Percentiles rank a stretch among this genome's conserved stretches.
These are phyloP conservation scores for Drosophila equinoxialis DNA, from an alignment of 1,140 invertebrate species.

Conservation along the genomic window DNA sequence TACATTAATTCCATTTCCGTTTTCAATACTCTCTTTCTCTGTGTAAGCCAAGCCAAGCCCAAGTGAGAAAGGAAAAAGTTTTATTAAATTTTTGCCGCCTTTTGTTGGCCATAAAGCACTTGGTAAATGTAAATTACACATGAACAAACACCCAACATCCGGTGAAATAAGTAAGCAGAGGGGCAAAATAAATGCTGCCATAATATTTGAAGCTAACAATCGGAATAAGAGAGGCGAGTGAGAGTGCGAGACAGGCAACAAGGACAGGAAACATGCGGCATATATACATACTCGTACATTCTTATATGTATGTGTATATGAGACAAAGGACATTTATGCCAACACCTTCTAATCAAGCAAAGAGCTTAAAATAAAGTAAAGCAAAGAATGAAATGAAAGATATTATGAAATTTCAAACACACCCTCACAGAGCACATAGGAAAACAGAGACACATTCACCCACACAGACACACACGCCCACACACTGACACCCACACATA, in stretches of 20 bases:
- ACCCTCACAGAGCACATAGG: constrained; percentile 28
- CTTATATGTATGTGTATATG: neutral
- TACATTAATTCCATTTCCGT: constrained; percentile 9
- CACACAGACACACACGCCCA: constrained; percentile 17
- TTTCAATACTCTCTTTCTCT: neutral
- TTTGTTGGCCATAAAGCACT: constrained; percentile 45
- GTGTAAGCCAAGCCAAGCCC: constrained; percentile 6
- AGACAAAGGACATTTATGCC: constrained; percentile 70
- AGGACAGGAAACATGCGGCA: neutral
- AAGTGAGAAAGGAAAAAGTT: constrained; percentile 25
- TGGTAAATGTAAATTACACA: constrained; percentile 75
- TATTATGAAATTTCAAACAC: constrained; percentile 79
- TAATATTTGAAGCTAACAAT: constrained; percentile 53
- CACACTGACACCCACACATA: constrained; percentile 27
- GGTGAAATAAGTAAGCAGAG: neutral
- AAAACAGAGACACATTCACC: constrained; percentile 28
- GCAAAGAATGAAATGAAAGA: constrained; percentile 80
- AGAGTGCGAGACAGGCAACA: constrained; percentile 1
- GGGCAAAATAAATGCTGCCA: constrained; percentile 26
- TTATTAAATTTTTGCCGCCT: constrained; percentile 74
- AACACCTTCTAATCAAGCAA: constrained; percentile 81
- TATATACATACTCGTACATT: too few species aligned
- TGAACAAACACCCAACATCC: constrained; percentile 44
- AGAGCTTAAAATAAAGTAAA: constrained; percentile 81
- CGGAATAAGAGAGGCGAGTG: neutral